Conservation (phyloP, 2,888 invertebrate genomes). For the Cataglyphis cursor region DNA sequence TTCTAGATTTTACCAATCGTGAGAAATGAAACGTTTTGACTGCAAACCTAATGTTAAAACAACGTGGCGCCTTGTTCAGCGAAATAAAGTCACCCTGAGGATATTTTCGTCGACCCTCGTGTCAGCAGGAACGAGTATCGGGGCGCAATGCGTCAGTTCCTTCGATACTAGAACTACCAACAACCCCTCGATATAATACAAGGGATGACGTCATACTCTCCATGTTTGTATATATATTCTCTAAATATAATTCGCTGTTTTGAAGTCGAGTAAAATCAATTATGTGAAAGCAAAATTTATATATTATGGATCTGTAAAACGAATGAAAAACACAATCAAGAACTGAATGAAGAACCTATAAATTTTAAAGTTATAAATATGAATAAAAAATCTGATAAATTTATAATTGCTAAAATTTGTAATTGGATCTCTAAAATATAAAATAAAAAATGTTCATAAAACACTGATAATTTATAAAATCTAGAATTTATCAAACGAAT, state of each 20-base stretch:
- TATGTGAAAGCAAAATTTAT: background rate
- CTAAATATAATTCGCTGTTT: constrained; percentile 15
- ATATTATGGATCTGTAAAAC: background rate
- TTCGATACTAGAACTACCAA: constrained; percentile 61
- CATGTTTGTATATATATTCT: constrained; percentile 36
- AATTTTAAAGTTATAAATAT: background rate
- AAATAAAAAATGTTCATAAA: background rate
- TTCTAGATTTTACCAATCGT: background rate
- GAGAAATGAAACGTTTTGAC: background rate
- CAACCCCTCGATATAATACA: constrained; percentile 62
- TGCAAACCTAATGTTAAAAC: background rate
- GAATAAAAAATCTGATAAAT: background rate
- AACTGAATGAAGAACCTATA: background rate
- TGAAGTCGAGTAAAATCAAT: background rate
- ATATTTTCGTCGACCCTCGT: constrained; percentile 63
- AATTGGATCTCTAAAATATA: background rate
- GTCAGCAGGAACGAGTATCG: constrained; percentile 59
- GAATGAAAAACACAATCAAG: background rate
- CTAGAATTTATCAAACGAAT: background rate
- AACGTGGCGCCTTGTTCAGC: background rate
- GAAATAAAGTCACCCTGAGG: constrained; percentile 55
- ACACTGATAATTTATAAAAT: background rate
- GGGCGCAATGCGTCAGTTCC: constrained; percentile 60
- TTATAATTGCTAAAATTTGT: background rate
- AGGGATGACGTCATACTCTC: constrained; percentile 66